Evolutionary conservation across 2,113 vertebrate species (phyloP), one percentile per base, ranked within the genome.

Genomic region (Pelvicachromis taeniatus): DNA sequence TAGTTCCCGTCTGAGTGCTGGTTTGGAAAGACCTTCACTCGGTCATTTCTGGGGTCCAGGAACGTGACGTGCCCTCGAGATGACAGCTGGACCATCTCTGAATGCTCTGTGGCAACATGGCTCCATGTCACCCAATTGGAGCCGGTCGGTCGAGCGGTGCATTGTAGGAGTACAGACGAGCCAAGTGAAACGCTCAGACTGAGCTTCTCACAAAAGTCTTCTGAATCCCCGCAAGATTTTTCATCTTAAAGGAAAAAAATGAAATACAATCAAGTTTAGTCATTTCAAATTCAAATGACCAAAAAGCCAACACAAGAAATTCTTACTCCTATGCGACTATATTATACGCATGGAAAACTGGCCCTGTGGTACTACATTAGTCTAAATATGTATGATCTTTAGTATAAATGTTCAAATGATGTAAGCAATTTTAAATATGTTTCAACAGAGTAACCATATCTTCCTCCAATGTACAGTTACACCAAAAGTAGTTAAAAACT

Each of bases 11-110:
- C 1, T 3, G 10, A 55, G 11, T 21, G 81, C 31, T 93, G 59
- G 16, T 89, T 85, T 11, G 95, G 91, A 45, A 95, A 96, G 11
- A 54, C 88, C 35, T 85, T 94, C 7, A 96, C 45, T 21, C 94
- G 50, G 3, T 95, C 95, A 4, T 58, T 4, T 77, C 84, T 92
- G 59, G 90, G 92, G 17, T 91, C 84, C 5, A 42, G 1, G 82
- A 95, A 96, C 4, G 2, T n/a, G 23, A 96, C 10, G 1, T 0
- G 26, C 4, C 93, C 92, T 1, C 68, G 0, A 4, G 54, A 33
- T 7, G 8, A 77, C 33, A 96, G 65, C 0, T 2, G 5, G 19
- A 95, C 29, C 23, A 95, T 9, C 1, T 12, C 12, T 68, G 19
- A 11, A 6, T 2, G 1, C 2, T 0, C 1, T 29, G 3, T 16